Conservation (phyloP, 2,888 invertebrate genomes). For the Xanthorhoe spadicearia region DNA sequence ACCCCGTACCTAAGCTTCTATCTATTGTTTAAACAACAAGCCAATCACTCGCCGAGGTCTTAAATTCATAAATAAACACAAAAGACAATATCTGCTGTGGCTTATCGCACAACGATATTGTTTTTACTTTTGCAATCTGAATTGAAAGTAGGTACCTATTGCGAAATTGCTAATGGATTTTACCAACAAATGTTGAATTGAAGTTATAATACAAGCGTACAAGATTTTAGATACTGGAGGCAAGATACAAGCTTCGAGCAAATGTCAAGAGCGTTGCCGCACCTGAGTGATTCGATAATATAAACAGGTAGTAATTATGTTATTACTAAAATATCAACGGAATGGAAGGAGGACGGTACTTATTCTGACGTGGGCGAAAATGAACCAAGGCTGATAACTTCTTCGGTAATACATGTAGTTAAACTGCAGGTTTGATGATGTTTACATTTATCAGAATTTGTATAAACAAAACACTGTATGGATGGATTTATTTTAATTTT, state of each 20-base stretch:
- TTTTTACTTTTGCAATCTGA: neutral
- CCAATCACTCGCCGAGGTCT: slow-evolving; percentile 32
- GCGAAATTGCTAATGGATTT: slow-evolving; percentile 42
- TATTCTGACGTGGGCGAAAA: slow-evolving; percentile 1
- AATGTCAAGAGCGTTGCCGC: slow-evolving; percentile 60
- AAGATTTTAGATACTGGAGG: slow-evolving; percentile 46
- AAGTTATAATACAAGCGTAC: slow-evolving; percentile 38
- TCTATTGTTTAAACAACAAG: slow-evolving; percentile 41
- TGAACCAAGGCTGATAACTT: slow-evolving; percentile 9
- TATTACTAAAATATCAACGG: slow-evolving; percentile 23
- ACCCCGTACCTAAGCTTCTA: slow-evolving; percentile 28
- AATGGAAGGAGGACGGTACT: slow-evolving; percentile 9
- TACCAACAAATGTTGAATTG: slow-evolving; percentile 33
- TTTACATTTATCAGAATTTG: neutral
- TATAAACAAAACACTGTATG: neutral
- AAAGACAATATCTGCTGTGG: slow-evolving; percentile 23
- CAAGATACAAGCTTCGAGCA: slow-evolving; percentile 44
- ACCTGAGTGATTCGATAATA: slow-evolving; percentile 44
- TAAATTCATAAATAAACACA: slow-evolving; percentile 29
- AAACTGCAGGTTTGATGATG: neutral
- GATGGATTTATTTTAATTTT: too few relatives aligned
- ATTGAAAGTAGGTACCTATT: slow-evolving; percentile 45
- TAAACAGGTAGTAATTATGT: slow-evolving; percentile 39
- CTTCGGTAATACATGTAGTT: neutral
- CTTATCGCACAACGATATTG: neutral